phyloP scores from a whole-genome alignment of 2,113 vertebrate species.

The Calypte anna region DNA sequence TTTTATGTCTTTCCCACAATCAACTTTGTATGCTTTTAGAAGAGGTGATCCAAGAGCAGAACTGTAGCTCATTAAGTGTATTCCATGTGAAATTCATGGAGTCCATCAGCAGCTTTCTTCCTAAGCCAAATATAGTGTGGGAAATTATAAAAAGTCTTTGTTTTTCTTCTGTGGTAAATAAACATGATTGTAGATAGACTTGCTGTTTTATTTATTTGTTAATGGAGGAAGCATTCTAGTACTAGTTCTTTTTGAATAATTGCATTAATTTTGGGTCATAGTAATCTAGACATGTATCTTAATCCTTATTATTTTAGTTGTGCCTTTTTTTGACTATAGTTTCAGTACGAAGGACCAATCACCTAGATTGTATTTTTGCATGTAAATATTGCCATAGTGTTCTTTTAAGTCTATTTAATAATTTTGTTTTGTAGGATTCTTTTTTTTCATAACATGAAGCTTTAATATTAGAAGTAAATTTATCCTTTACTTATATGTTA shows the following conservation, averaged over 20 bases:
- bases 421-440: background rate
- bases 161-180: background rate
- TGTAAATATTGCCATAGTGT: background rate
- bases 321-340: background rate
- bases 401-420: background rate
- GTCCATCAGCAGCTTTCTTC: background rate
- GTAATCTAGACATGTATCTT: background rate
- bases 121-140: background rate
- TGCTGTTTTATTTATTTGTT: background rate
- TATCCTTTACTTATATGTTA: background rate
- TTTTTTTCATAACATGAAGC: background rate
- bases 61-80: background rate
- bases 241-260: background rate
- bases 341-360: background rate
- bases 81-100: background rate
- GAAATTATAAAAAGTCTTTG: background rate
- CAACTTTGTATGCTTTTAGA: background rate
- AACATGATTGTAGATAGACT: background rate
- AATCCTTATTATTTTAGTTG: background rate
- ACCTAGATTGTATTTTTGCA: background rate
- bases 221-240: background rate
- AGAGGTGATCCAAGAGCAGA: background rate
- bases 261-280: background rate
- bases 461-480: background rate
- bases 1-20: background rate